Evolutionary conservation across 2,797 vertebrate species (phyloP), one percentile per base, ranked within the genome.

Genomic region (Parauchenoglanis ngamensis): DNA sequence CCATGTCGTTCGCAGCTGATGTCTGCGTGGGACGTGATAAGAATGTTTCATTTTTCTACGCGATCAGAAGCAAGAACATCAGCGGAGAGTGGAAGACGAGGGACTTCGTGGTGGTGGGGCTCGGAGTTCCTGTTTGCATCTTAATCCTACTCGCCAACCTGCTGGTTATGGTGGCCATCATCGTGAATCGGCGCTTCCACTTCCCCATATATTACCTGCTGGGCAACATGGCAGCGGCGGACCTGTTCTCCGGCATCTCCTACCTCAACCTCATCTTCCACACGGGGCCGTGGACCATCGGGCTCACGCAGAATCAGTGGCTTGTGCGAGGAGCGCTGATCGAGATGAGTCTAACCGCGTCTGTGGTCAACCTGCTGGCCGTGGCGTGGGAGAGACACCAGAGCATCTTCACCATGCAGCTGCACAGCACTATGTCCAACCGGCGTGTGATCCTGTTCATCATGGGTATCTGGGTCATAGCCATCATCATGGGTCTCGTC

Each of bases 131-230:
- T 0, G 96, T 99, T 31, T 98, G 97, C 1, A 83, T 97, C 83
- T 94, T 98, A 0, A 96, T 99, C 1, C 93, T 98, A 4, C 91
- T 99, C 11, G 96, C 97, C 89, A 99, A 99, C 93, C 88, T 97
- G 76, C 61, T 98, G 92, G 96, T 99, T 76, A 98, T 99, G 88
- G 92, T 92, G 0, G 97, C 98, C 63, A 96, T 99, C 40, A 89
- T 95, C 79, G 92, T 96, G 87, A 99, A 99, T 93, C 96, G 95
- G 0, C 96, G 97, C 63, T 98, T 98, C 93, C 98, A 99, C 92
- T 97, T 96, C 86, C 98, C 98, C 89, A 98, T 99, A 90, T 99
- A 98, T 92, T 98, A 98, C 91, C 94, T 99, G 25, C 92, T 99
- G n/a, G 96, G 95, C 21, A 99, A 98, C 93, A 92, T 99, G 95